Conservation (phyloP, 2,113 vertebrate species). For the Emydura subglobosa region DNA sequence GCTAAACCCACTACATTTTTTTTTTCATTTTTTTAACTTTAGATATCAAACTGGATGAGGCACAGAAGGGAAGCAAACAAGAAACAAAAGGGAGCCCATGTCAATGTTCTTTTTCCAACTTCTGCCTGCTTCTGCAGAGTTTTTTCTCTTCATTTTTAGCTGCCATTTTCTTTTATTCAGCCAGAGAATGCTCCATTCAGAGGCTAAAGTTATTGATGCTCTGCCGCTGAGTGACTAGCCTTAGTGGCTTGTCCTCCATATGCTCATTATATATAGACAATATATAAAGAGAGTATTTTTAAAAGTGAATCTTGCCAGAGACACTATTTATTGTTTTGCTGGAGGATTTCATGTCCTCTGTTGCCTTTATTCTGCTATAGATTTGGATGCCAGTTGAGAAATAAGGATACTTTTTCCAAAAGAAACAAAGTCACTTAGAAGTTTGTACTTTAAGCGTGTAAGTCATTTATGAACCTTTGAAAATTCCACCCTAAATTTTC, state of each 20-base stretch:
- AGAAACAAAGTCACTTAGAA: fast-evolving
- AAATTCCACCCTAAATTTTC: not conserved
- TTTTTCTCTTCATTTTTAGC: not conserved
- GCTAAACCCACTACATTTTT: too few relatives aligned
- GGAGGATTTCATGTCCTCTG: not conserved
- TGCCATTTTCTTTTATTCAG: not conserved
- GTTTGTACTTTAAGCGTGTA: not conserved
- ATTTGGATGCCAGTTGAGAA: not conserved
- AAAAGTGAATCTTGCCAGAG: not conserved
- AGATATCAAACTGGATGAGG: not conserved
- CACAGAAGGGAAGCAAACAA: not conserved
- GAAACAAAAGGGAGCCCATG: too few relatives aligned
- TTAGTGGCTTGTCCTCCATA: not conserved
- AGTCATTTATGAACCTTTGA: not conserved
- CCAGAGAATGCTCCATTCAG: not conserved
- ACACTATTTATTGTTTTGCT: fast-evolving
- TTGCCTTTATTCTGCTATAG: not conserved
- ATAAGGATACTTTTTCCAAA: not conserved
- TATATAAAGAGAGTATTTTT: not conserved
- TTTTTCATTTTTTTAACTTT: not conserved
- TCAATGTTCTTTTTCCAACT: too few relatives aligned
- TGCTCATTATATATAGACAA: too few relatives aligned
- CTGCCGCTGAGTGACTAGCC: not conserved
- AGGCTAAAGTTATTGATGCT: not conserved
- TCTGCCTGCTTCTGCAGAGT: not conserved